A percentile compares a stretch with the other conserved stretches of the same genome.
Conservation (phyloP, 2,113 vertebrate species). For the Ptychochromis oligacanthus region DNA sequence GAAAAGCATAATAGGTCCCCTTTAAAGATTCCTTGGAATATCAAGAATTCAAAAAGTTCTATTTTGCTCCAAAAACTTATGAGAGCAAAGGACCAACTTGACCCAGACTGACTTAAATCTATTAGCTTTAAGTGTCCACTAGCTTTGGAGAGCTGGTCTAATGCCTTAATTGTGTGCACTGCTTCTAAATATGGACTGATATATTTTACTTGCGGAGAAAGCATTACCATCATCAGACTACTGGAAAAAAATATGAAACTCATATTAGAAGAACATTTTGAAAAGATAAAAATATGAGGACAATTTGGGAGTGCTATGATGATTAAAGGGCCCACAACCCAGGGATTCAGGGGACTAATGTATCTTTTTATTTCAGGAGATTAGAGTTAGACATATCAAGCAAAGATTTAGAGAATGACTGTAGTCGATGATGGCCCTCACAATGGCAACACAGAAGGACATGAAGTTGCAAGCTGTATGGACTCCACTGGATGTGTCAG, state of each 20-base stretch:
- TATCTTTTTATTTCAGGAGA: neutral
- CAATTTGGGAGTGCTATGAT: neutral
- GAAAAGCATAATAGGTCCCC: too few species aligned
- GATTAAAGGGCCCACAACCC: neutral
- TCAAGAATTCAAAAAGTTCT: neutral
- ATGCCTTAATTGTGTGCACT: neutral
- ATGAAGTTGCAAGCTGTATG: slow-evolving; percentile 1
- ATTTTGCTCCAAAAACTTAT: neutral
- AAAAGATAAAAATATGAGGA: neutral
- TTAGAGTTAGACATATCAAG: neutral
- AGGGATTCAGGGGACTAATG: neutral
- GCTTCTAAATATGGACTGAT: neutral
- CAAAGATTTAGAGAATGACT: neutral
- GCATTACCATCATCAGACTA: neutral
- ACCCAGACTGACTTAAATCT: neutral
- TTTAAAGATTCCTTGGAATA: neutral
- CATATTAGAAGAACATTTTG: neutral
- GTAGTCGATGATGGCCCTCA: neutral
- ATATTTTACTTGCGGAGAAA: neutral
- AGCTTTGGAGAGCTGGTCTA: neutral
- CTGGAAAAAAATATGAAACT: neutral
- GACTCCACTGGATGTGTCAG: slow-evolving; percentile 11
- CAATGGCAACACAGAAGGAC: neutral
- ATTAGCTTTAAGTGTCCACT: neutral
- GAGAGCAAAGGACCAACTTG: neutral